phyloP scores from a whole-genome alignment of 37 sponge, comb jelly and placozoan genomes.

The Petrosia ficiformis region DNA sequence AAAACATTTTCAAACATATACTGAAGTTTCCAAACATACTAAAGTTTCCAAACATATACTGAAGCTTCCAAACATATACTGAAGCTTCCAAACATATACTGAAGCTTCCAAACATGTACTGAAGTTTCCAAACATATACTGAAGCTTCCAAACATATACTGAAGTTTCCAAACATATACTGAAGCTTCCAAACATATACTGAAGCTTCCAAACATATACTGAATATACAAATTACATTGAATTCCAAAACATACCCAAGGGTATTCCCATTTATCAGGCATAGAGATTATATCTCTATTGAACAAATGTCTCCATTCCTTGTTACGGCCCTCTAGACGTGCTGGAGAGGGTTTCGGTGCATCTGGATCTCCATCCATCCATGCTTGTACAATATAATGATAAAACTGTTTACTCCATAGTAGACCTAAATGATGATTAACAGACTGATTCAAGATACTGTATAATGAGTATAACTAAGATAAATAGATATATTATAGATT shows the following conservation, averaged over 20 bases:
- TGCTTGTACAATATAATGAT: slow-evolving; percentile 87
- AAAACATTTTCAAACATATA: too few species aligned
- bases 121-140: too few species aligned
- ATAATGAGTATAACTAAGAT: neutral
- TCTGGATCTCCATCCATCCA: slow-evolving; percentile 90
- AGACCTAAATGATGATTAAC: slow-evolving; percentile 36
- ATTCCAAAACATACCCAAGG: slow-evolving; percentile 78
- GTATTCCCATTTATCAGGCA: slow-evolving; percentile 99
- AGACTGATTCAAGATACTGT: neutral
- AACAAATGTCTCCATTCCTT: slow-evolving; percentile 92
- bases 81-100: too few species aligned
- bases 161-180: too few species aligned
- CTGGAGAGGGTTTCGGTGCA: slow-evolving; percentile 39
- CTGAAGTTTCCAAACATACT: too few species aligned
- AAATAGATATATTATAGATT: neutral
- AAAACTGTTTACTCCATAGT: slow-evolving; percentile 96
- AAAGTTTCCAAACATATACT: too few species aligned
- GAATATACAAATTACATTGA: neutral
- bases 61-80: too few species aligned
- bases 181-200: too few species aligned
- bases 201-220: too few species aligned
- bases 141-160: too few species aligned
- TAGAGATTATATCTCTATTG: slow-evolving; percentile 91
- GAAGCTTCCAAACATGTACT: too few species aligned
- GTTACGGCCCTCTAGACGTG: slow-evolving; percentile 66